Base-by-base conservation (phyloP, 1,140 invertebrate species). In the Halyomorpha halys region DNA sequence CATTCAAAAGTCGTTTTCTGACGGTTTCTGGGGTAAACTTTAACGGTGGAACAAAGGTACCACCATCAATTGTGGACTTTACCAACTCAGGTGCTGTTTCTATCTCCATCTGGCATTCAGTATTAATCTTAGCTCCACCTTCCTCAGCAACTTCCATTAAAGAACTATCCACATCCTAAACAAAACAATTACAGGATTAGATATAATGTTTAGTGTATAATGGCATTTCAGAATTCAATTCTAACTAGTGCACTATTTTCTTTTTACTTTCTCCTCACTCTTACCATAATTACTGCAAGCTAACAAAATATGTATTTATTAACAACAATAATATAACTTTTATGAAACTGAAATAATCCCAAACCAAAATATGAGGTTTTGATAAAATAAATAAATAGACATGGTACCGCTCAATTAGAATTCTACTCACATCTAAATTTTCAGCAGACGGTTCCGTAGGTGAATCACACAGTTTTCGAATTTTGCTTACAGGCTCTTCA, bases 401-500 rank as follows among this genome's bases (percentile, higher is more conserved):
- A n/a, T n/a, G n/a, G n/a, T n/a, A n/a, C n/a, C n/a, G n/a, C n/a
- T n/a, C n/a, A n/a, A 30, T 30, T 30, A 30, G n/a, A 30, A 30
- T 30, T 8, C 27, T 4, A 39, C 34, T 39, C 11, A 39, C 34
- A 39, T 39, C 34, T 39, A 39, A 39, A 39, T 39, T 39, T 39
- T 39, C 34, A 39, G 6, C 11, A 39, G 13, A 11, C 11, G 3
- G 16, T 45, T 45, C 30, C 5, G 21, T 39, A 39, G 59, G 30
- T 16, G 59, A 61, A 61, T 61, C 59, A 30, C 59, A 60, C 14
- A 84, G 76, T 27, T 83, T 74, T n/a, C 81, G 82, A 65, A 83
- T 82, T 70, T 86, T 86, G 65, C 79, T 77, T 44, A 83, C 81
- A 39, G 84, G 84, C 70, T 85, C 84, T 74, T 86, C 83, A 76